Base-by-base conservation (phyloP, 2,888 invertebrate genomes). In the Trilocha varians region DNA sequence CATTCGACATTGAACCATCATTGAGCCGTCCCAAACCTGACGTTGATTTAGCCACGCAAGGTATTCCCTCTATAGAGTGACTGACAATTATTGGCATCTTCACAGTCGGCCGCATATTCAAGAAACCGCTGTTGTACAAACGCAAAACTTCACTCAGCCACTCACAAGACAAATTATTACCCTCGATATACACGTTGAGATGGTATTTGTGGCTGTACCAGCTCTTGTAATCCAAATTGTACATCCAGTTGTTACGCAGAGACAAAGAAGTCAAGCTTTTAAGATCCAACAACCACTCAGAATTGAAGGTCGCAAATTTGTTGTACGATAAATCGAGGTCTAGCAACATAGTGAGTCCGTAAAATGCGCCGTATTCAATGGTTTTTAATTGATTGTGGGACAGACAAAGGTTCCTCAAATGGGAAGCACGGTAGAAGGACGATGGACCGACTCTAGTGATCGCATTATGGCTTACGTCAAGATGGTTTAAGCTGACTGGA, bases 121-220 rank as follows among this genome's bases (percentile, higher is more conserved):
- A 71, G 45, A 65, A 79, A 0, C 79, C 80, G 48, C 71, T 78
- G 8, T 78, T 65, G 38, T 53, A 75, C 47, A 82, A 73, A 3
- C 44, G 66, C 32, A 85, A 45, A 0, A 72, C 78, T 5, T 49
- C 54, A 0, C 62, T 62, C 25, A 85, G 49, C 83, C 83, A 84
- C 1, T 73, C 66, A 40, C 84, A 85, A 6, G 69, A 62, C 3
- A 79, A 62, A 13, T 62, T 63, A 40, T 82, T 85, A 2, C 70
- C 76, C 36, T 85, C 84, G 2, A 85, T 41, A 48, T 64, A 70
- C 2, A 83, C 66, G 8, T 43, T 63, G 35, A 84, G 50, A 17
- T 65, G 59, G 38, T 45, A 42, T 38, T 67, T 68, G 43, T 79
- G 78, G 0, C 62, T 55, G 2, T 73, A 59, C 84, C 85, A 85